These are phyloP conservation scores for Dryadula phaetusa DNA, from an alignment of 2,888 invertebrate species.

Conservation along the genomic window DNA sequence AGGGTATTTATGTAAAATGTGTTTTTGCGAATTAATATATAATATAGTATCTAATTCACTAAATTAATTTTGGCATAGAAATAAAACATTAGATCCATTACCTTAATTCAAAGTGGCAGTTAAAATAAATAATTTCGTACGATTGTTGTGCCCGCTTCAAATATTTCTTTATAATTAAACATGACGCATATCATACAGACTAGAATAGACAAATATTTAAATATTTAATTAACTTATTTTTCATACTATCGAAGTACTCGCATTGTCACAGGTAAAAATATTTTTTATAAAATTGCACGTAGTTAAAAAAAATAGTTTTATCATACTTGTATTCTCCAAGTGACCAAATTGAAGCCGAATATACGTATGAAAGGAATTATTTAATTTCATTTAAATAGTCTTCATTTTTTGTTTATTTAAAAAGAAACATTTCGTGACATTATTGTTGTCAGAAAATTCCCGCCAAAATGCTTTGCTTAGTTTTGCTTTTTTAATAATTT, in stretches of 20 bases:
- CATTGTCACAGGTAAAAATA: conserved; percentile 36
- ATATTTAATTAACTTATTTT: conserved; percentile 49
- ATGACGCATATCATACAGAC: conserved; percentile 49
- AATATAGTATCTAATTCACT: conserved; percentile 25
- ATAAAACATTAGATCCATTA: conserved; percentile 29
- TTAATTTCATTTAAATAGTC: conserved; percentile 11
- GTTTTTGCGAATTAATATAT: conserved; percentile 18
- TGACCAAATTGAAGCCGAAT: conserved; percentile 64
- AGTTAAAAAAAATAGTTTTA: conserved; percentile 55
- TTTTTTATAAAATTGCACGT: conserved; percentile 54
- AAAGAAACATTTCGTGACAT: conserved; percentile 2
- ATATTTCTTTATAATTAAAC: conserved; percentile 33
- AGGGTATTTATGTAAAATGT: conserved; percentile 26
- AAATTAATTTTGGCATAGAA: conserved; percentile 24
- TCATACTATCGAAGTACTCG: conserved; percentile 32
- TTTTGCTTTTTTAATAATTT: background rate
- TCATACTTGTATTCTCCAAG: conserved; percentile 68
- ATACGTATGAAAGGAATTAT: conserved; percentile 16
- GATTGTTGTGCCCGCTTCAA: conserved; percentile 30
- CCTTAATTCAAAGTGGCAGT: conserved; percentile 15
- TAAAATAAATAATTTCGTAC: conserved; percentile 33
- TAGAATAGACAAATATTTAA: conserved; percentile 62
- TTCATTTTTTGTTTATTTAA: background rate
- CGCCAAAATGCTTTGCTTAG: background rate
- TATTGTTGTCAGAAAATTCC: background rate